These are phyloP conservation scores for Stegodyphus dumicola DNA, from an alignment of 1,140 invertebrate species.

Conservation along the genomic window DNA sequence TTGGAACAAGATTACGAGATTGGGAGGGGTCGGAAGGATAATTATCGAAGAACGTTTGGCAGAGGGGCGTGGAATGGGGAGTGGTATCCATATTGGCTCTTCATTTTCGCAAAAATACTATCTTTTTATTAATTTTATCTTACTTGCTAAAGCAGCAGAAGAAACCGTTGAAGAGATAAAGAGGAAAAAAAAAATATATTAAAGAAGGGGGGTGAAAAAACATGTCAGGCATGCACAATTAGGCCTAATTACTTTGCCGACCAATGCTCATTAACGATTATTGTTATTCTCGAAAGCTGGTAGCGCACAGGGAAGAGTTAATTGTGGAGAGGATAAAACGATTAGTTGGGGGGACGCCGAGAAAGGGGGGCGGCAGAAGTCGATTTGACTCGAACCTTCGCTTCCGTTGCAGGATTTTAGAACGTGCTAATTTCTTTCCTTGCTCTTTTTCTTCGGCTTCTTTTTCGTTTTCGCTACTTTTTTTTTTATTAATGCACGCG, in stretches of 20 bases:
- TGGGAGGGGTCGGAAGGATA: constrained; percentile 22
- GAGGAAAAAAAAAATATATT: constrained; percentile 29
- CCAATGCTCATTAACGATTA: constrained; percentile 59
- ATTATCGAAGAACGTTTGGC: constrained; percentile 17
- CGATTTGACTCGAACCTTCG: constrained; percentile 33
- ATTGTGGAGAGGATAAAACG: constrained; percentile 53
- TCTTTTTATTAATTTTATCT: constrained; percentile 30
- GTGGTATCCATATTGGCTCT: constrained; percentile 50
- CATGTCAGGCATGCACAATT: constrained; percentile 60
- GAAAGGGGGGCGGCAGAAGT: constrained; percentile 28
- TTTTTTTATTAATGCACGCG: no score
- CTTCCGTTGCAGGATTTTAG: constrained; percentile 32
- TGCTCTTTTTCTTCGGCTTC: background rate
- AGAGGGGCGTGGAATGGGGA: background rate
- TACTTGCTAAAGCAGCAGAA: background rate
- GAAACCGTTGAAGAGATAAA: background rate
- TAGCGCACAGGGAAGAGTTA: constrained; percentile 48
- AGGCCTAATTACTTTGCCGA: constrained; percentile 57
- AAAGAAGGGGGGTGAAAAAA: constrained; percentile 17
- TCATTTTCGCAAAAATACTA: constrained; percentile 51
- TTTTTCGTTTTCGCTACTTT: no score
- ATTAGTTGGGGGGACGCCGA: constrained; percentile 27
- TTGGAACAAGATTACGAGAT: constrained; percentile 30
- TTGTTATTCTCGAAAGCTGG: constrained; percentile 57
- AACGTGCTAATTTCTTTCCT: constrained; percentile 54